These are phyloP conservation scores for Folsomia candida DNA, from an alignment of 2,888 invertebrate species.

Conservation along the genomic window DNA sequence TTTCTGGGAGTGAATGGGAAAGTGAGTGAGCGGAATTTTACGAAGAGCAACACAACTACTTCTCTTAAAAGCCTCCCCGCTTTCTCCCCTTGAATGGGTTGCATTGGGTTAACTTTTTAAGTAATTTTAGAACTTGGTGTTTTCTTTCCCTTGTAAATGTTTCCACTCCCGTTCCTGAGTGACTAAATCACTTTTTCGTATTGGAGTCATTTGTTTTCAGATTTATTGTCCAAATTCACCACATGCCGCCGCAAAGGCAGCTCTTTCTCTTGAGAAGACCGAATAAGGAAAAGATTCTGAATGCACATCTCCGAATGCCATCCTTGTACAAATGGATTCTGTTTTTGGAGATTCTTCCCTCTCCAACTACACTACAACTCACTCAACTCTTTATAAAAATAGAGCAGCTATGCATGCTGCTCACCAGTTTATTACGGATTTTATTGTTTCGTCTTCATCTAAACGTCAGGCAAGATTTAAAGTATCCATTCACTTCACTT, in stretches of 20 bases:
- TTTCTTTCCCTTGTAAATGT: slow-evolving; percentile 3
- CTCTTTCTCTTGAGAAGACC: too few relatives aligned
- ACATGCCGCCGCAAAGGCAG: not conserved
- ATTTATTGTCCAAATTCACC: slow-evolving; percentile 14
- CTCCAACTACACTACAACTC: not conserved
- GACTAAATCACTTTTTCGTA: not conserved
- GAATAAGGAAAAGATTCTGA: too few relatives aligned
- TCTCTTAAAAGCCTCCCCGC: too few relatives aligned
- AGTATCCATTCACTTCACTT: not conserved
- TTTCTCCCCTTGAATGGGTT: not conserved
- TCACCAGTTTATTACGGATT: slow-evolving; percentile 1
- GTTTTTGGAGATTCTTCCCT: not conserved
- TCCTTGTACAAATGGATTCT: too few relatives aligned
- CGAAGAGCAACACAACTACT: too few relatives aligned
- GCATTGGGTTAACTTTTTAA: slow-evolving; percentile 14
- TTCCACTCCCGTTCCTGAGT: not conserved
- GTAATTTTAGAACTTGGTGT: slow-evolving; percentile 10
- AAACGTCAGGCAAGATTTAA: slow-evolving; percentile 3
- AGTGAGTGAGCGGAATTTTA: too few relatives aligned
- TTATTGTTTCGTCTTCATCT: slow-evolving; percentile 5
- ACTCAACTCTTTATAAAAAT: not conserved
- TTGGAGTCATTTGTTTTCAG: slow-evolving; percentile 8
- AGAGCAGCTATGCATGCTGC: not conserved
- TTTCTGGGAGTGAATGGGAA: too few relatives aligned
- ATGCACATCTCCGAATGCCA: too few relatives aligned